phyloP scores from a whole-genome alignment of 1,140 invertebrate species.

The Drosophila ercepeae region DNA sequence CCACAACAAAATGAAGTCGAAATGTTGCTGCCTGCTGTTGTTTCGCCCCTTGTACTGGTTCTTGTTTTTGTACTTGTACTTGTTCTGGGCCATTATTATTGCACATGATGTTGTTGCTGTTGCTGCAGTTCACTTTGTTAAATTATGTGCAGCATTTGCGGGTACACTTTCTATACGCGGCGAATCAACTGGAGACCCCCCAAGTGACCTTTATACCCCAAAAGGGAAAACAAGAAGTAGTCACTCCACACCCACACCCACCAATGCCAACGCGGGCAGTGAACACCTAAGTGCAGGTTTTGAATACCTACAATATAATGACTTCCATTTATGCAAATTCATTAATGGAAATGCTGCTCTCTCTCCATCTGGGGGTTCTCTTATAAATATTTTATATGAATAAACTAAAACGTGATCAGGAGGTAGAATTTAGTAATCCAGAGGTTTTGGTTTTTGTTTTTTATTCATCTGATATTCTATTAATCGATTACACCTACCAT shows the following conservation, averaged over 20 bases:
- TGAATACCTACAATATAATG: constrained; percentile 30
- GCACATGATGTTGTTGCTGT: constrained; percentile 24
- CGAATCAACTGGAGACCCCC: constrained; percentile 19
- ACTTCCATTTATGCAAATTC: constrained; percentile 40
- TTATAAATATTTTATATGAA: background rate
- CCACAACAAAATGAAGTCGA: constrained; percentile 76
- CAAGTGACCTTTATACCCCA: constrained; percentile 20
- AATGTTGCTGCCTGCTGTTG: constrained; percentile 52
- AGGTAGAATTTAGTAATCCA: background rate
- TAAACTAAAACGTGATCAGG: background rate
- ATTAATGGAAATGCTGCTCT: constrained; percentile 7
- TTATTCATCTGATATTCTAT: background rate
- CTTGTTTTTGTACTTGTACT: constrained; percentile 29
- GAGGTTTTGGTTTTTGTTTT: background rate
- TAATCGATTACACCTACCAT: too few relatives aligned
- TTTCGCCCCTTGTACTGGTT: constrained; percentile 25
- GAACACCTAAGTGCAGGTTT: constrained; percentile 17
- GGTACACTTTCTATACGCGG: constrained; percentile 25
- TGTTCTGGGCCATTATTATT: constrained; percentile 48
- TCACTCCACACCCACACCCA: background rate
- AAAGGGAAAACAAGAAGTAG: background rate
- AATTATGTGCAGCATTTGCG: constrained; percentile 73
- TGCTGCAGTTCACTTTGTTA: constrained; percentile 64
- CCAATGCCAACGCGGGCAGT: background rate
- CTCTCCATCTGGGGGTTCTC: background rate